Conservation (phyloP, 2,113 vertebrate genomes). For the Raphicerus campestris region DNA sequence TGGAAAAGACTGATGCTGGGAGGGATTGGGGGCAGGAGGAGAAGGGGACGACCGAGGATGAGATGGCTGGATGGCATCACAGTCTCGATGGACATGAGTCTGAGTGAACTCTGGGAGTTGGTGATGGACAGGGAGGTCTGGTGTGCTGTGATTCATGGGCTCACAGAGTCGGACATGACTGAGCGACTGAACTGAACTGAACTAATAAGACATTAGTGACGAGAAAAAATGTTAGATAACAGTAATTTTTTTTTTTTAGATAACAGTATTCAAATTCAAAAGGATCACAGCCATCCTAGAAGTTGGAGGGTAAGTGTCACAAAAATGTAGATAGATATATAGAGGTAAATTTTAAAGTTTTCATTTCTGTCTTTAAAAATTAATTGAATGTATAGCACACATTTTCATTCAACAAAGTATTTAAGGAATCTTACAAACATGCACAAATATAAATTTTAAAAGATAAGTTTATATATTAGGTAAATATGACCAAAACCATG, state of each 20-base stretch:
- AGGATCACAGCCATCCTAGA: neutral
- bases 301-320: neutral
- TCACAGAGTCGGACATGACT: too few relatives aligned
- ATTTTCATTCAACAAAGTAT: neutral
- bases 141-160: too few relatives aligned
- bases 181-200: too few relatives aligned
- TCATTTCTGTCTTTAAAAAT: neutral
- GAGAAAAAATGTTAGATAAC: neutral
- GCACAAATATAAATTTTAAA: neutral
- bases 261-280: neutral
- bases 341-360: neutral
- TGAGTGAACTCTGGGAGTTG: too few relatives aligned
- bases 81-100: too few relatives aligned
- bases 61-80: too few relatives aligned
- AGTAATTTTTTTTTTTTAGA: neutral
- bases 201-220: neutral
- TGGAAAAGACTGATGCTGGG: too few relatives aligned
- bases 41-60: too few relatives aligned
- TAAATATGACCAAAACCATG: neutral
- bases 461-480: neutral
- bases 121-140: too few relatives aligned
- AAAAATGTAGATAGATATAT: neutral
- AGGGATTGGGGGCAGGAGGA: too few relatives aligned
- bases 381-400: neutral
- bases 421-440: neutral